These are phyloP conservation scores for Thamnaconus septentrionalis DNA, from an alignment of 2,113 vertebrate species.

Conservation along the genomic window DNA sequence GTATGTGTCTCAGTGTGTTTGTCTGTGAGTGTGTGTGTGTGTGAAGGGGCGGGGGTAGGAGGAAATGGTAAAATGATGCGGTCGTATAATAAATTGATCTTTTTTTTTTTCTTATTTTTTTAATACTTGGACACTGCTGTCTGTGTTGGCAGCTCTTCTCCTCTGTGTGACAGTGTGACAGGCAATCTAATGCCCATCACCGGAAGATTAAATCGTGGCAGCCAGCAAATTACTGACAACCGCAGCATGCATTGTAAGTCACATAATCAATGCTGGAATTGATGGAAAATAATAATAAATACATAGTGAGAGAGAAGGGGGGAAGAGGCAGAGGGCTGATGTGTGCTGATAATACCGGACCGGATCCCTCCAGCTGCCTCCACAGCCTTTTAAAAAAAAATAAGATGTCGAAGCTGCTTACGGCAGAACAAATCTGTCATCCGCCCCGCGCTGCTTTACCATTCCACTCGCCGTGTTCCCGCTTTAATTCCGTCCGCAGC, in stretches of 20 bases:
- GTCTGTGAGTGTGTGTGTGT: neutral
- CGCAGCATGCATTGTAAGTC: neutral
- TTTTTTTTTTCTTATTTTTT: neutral
- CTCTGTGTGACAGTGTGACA: conserved; percentile 16
- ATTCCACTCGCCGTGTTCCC: neutral
- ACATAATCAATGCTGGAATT: too few relatives aligned
- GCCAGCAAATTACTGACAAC: conserved; percentile 13
- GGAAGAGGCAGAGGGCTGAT: neutral
- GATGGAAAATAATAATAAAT: neutral
- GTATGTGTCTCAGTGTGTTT: neutral
- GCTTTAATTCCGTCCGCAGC: too few relatives aligned
- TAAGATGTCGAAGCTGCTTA: too few relatives aligned
- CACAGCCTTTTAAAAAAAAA: neutral
- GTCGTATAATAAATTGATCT: conserved; percentile 3
- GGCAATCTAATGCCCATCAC: conserved; percentile 13
- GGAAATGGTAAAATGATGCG: conserved; percentile 4
- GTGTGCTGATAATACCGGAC: neutral
- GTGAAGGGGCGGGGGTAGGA: conserved; percentile 7
- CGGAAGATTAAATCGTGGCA: conserved; percentile 9
- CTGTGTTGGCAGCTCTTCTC: conserved; percentile 19
- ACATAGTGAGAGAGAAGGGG: neutral
- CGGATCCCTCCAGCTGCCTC: neutral
- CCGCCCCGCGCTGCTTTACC: neutral
- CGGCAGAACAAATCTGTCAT: neutral
- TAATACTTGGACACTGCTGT: neutral